A percentile compares a stretch with the other conserved stretches of the same genome.
These are phyloP conservation scores for Epinephelus coioides DNA, from an alignment of 2,797 vertebrate species.

Conservation along the genomic window DNA sequence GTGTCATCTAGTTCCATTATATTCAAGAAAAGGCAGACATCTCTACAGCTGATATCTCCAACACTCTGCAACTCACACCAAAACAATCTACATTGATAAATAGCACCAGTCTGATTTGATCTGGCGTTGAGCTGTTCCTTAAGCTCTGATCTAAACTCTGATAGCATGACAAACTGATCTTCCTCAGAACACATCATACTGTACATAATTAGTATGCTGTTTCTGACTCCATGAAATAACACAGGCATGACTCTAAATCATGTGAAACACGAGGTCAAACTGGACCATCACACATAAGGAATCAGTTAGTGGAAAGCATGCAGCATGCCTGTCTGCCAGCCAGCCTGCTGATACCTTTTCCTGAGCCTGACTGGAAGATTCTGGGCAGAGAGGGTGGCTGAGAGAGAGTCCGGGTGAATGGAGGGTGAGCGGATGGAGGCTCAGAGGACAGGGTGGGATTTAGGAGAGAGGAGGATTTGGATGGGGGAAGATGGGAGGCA, in stretches of 20 bases:
- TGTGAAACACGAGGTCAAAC: not conserved
- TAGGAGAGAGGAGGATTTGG: slow-evolving; percentile 27
- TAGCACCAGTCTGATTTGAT: too few species aligned
- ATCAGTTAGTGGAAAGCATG: slow-evolving; percentile 35
- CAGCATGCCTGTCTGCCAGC: slow-evolving; percentile 40
- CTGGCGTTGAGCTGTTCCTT: not conserved
- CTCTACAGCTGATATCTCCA: too few species aligned
- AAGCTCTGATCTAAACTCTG: not conserved
- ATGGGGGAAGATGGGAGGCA: slow-evolving; percentile 25
- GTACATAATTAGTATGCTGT: not conserved
- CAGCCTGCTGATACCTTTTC: slow-evolving; percentile 79
- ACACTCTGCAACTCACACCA: too few species aligned
- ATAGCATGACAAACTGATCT: not conserved
- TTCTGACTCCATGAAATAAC: not conserved
- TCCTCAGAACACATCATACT: slow-evolving; percentile 14
- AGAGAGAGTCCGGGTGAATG: slow-evolving; percentile 54
- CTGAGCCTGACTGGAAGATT: slow-evolving; percentile 84
- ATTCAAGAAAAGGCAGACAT: too few species aligned
- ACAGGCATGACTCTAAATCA: not conserved
- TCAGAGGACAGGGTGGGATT: slow-evolving; percentile 44
- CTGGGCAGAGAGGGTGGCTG: slow-evolving; percentile 85
- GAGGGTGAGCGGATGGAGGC: slow-evolving; percentile 30
- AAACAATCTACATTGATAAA: too few species aligned
- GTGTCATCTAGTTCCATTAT: too few species aligned
- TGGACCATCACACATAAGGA: slow-evolving; percentile 8